A percentile compares a stretch with the other conserved stretches of the same genome.
Evolutionary conservation across 2,888 invertebrate species (phyloP).

Genomic region (Poecilus cupreus): DNA sequence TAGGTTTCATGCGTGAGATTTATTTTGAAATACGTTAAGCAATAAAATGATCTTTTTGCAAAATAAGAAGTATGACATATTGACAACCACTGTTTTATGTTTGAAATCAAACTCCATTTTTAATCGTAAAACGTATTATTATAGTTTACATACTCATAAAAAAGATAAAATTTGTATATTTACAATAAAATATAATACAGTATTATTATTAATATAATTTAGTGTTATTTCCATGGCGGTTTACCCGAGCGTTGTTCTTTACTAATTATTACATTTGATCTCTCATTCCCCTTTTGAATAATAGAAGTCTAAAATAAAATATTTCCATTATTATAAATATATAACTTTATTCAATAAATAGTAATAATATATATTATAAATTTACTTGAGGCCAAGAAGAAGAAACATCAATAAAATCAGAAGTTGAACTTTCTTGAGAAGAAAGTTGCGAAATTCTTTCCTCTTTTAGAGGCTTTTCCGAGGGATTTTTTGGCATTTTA

Average conservation of each 20-base stretch:
- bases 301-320: too few relatives aligned
- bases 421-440: slow-evolving; percentile 65
- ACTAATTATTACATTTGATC: slow-evolving; percentile 2
- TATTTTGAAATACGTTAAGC: too few relatives aligned
- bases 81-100: not conserved
- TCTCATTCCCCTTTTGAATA: too few relatives aligned
- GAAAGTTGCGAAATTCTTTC: slow-evolving; percentile 50
- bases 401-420: slow-evolving; percentile 64
- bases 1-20: too few relatives aligned
- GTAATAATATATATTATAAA: not conserved
- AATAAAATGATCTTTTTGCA: not conserved
- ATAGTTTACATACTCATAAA: not conserved
- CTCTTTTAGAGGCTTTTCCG: slow-evolving; percentile 58
- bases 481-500: slow-evolving; percentile 65
- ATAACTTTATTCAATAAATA: not conserved
- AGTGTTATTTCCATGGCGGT: slow-evolving; percentile 66
- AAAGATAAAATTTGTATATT: slow-evolving; percentile 28
- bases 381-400: slow-evolving; percentile 59
- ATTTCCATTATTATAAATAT: not conserved
- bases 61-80: not conserved
- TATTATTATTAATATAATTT: not conserved
- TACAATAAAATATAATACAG: slow-evolving; percentile 27
- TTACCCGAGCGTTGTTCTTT: slow-evolving; percentile 63
- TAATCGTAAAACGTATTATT: not conserved
- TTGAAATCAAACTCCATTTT: not conserved